A percentile compares a stretch with the other conserved stretches of the same genome.
Evolutionary conservation across 2,888 invertebrate genomes (phyloP).

Genomic region (Alitta virens): DNA sequence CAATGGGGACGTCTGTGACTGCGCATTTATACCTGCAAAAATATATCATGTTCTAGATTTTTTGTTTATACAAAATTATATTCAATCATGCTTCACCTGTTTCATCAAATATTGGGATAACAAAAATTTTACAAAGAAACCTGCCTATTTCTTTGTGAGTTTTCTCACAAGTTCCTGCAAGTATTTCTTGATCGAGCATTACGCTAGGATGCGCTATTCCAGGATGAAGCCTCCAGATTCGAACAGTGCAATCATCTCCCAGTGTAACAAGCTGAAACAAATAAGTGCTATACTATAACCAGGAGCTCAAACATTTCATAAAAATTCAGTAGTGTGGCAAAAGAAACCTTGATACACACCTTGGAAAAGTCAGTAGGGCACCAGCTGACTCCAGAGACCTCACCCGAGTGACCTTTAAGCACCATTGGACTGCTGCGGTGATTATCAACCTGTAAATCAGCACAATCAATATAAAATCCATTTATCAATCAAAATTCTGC

Average conservation of each 20-base stretch:
- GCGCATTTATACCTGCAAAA: too few species aligned
- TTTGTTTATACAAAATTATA: too few species aligned
- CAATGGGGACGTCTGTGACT: too few species aligned
- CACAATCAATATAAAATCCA: too few species aligned
- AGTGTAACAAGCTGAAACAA: slow-evolving; percentile 25
- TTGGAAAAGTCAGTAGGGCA: slow-evolving; percentile 17
- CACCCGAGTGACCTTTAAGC: slow-evolving; percentile 75
- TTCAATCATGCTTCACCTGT: too few species aligned
- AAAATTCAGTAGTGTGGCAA: neutral
- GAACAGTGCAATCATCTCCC: slow-evolving; percentile 27
- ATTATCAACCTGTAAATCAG: slow-evolving; percentile 30
- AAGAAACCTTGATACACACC: neutral
- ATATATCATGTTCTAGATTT: too few species aligned
- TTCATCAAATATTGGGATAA: too few species aligned
- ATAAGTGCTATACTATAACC: neutral
- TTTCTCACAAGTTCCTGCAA: slow-evolving; percentile 7
- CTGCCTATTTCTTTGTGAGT: slow-evolving; percentile 7
- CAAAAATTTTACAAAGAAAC: too few species aligned
- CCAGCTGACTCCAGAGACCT: slow-evolving; percentile 62
- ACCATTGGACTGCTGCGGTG: slow-evolving; percentile 67
- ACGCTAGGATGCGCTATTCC: neutral
- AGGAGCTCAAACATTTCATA: neutral
- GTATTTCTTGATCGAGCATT: neutral
- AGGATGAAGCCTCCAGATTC: slow-evolving; percentile 24
- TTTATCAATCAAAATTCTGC: too few species aligned